phyloP scores from a whole-genome alignment of 2,113 vertebrate species.

The Haemorhous mexicanus region DNA sequence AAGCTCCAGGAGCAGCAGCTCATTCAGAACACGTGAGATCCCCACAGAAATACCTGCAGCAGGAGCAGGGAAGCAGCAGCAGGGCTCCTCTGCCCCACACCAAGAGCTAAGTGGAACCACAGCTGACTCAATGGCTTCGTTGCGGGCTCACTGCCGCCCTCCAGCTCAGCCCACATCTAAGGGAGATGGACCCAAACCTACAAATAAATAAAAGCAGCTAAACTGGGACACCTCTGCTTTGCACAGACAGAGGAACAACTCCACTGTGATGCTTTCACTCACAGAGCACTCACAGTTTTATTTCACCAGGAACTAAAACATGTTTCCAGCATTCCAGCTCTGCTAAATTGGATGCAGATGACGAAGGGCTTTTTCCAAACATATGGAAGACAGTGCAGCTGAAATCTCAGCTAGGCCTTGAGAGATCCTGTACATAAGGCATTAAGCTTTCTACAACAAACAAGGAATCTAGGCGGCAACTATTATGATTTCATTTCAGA shows the following conservation, averaged over 20 bases:
- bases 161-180: not conserved
- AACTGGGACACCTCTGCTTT: not conserved
- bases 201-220: not conserved
- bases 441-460: conserved; percentile 11
- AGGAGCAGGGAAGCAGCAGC: not conserved
- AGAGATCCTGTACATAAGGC: not conserved
- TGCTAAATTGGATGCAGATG: conserved; percentile 42
- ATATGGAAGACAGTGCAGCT: not conserved
- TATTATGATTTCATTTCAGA: not conserved
- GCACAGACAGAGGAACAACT: not conserved
- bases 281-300: not conserved
- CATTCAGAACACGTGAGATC: not conserved
- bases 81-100: not conserved
- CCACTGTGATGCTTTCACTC: not conserved
- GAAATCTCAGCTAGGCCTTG: not conserved
- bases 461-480: not conserved
- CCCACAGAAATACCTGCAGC: not conserved
- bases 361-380: not conserved
- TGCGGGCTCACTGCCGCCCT: not conserved
- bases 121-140: fast-evolving
- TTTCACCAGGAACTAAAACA: not conserved
- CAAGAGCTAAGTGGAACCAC: not conserved
- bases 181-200: not conserved
- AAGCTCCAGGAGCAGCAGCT: not conserved
- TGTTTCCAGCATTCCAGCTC: not conserved